Conservation (phyloP, 2,797 vertebrate species). For the Hypotaenidia okinawae region DNA sequence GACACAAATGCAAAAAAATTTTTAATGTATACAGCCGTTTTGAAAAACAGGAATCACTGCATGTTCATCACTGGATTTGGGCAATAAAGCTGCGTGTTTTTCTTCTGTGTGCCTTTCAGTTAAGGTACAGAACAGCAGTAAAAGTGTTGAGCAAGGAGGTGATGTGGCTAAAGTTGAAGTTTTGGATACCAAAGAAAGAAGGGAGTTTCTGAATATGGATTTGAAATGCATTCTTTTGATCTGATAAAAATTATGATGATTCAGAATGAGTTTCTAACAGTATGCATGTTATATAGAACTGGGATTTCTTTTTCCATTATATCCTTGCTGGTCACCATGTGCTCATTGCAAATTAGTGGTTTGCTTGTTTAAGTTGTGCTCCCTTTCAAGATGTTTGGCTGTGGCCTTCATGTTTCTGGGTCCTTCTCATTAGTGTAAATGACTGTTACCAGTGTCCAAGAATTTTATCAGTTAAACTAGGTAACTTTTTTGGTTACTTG, state of each 20-base stretch:
- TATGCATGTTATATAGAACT: not conserved
- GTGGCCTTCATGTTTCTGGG: not conserved
- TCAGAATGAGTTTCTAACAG: not conserved
- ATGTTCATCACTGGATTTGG: not conserved
- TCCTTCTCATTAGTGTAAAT: not conserved
- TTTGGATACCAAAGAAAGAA: not conserved
- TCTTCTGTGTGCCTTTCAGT: not conserved
- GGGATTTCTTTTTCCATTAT: not conserved
- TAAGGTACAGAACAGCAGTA: not conserved
- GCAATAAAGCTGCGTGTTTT: not conserved
- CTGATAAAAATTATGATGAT: not conserved
- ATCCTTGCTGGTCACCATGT: not conserved
- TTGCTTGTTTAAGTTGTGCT: not conserved
- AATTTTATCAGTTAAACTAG: not conserved
- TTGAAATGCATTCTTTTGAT: not conserved
- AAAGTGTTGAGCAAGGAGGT: not conserved
- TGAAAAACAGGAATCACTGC: not conserved
- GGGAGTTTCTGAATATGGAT: not conserved
- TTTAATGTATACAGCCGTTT: not conserved
- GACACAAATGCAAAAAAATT: not conserved
- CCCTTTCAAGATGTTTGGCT: not conserved
- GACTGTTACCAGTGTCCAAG: not conserved
- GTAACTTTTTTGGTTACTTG: not conserved
- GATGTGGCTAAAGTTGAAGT: not conserved
- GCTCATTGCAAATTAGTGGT: not conserved